Evolutionary conservation across 2,888 invertebrate species (phyloP), one percentile per base, ranked within the genome.

Genomic region (Argynnis bischoffii): DNA sequence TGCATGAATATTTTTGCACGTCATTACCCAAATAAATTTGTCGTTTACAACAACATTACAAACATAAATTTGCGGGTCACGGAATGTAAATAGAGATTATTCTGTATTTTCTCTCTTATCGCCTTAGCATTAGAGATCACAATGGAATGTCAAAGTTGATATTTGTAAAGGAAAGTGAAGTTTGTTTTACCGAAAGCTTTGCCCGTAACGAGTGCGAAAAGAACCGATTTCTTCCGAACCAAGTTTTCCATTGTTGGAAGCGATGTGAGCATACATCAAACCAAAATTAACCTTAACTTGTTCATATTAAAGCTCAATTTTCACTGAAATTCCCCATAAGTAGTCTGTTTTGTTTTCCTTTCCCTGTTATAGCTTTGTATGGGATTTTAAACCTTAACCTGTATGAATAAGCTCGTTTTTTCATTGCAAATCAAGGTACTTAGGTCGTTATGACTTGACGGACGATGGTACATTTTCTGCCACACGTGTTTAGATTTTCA

Each of bases 401-500:
- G 0, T 51, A 6, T 21, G 6, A 11, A 26, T 72, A 67, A 54
- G 35, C 63, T 60, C 64, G 69, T 66, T 71, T 73, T 66, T 56
- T 26, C 54, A 63, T 64, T 66, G 14, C 4, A 1, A 6, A 47
- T 47, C 8, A 13, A 41, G 26, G 57, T 56, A 63, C 64, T 71
- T 77, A 69, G 18, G 73, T 53, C 75, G 57, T 79, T 70, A 35
- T 55, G 54, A 35, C 54, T 21, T 59, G 21, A 53, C 21, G 51
- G 35, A 59, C 16, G 64, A n/a, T 57, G 66, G 71, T 75, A 77
- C 77, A 75, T 79, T 77, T 80, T 76, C 78, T 75, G 77, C 79
- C 85, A 81, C 89, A 88, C 87, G 87, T 88, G 89, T 77, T 82
- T 74, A 70, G 74, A 78, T 83, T 84, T 84, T 85, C 88, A 89